These are phyloP conservation scores for Beris chalybata DNA, from an alignment of 2,888 invertebrate species.

Conservation along the genomic window DNA sequence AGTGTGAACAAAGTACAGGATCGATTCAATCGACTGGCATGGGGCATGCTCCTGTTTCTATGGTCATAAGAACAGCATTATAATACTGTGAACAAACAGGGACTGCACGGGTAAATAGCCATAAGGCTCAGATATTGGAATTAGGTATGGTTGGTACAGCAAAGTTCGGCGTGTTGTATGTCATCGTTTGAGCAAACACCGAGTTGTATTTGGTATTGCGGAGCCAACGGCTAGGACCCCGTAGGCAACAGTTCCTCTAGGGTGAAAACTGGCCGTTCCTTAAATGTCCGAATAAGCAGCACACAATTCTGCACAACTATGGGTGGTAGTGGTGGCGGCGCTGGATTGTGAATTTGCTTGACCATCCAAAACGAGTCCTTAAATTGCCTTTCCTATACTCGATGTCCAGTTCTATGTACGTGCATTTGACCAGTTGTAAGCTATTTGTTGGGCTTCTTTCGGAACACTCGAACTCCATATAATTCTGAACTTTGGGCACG, in stretches of 20 bases:
- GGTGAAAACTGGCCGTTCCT: slow-evolving; percentile 9
- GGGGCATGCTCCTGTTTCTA: no score
- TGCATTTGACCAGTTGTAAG: slow-evolving; percentile 20
- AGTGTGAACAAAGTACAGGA: no score
- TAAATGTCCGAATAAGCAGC: neutral
- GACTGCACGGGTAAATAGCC: slow-evolving; percentile 13
- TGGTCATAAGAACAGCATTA: neutral
- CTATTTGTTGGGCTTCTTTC: slow-evolving; percentile 20
- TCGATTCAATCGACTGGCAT: no score
- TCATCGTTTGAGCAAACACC: slow-evolving; percentile 10
- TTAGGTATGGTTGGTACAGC: slow-evolving; percentile 3
- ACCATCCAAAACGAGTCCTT: slow-evolving; percentile 32
- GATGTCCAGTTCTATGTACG: slow-evolving; percentile 22
- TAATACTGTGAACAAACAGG: slow-evolving; percentile 18
- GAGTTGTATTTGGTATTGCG: neutral
- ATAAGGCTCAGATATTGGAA: slow-evolving; percentile 9
- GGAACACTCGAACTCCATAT: slow-evolving; percentile 7
- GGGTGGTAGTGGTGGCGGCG: neutral
- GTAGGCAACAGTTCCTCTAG: neutral
- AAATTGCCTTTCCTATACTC: slow-evolving; percentile 24
- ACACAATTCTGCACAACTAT: neutral
- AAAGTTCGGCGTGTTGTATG: slow-evolving; percentile 6
- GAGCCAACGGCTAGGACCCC: neutral
- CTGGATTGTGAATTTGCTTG: slow-evolving; percentile 14
- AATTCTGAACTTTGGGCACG: slow-evolving; percentile 19